Evolutionary conservation across 2,888 invertebrate species (phyloP), one percentile per base, ranked within the genome.

Genomic region (Pemphredon lugubris): DNA sequence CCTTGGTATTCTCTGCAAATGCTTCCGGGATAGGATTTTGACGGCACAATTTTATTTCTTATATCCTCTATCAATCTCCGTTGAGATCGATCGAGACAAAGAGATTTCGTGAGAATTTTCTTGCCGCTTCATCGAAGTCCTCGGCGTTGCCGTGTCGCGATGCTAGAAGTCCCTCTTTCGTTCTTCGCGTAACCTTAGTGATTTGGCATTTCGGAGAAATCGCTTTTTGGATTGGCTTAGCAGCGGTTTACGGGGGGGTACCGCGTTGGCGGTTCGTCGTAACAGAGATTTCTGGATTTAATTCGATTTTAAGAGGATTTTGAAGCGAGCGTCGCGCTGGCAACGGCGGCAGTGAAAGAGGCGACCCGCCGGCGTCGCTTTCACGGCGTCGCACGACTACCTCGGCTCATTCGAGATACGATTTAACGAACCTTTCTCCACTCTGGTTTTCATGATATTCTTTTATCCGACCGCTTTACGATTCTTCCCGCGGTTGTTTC

Each of bases 281-380:
- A 16, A 1, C 9, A n/a, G 5, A 39, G n/a, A 42, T 65, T 59
- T 40, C 13, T 30, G 1, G n/a, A 51, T 44, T 59, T 45, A 14
- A 7, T 16, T 53, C 45, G 32, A 55, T 55, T 42, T 51, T 21
- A 34, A 51, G 21, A 11, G 40, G 39, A 65, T 66, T 71, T 60
- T 40, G 21, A 14, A 42, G 14, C 55, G 21, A 23, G 21, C 54
- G 61, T 55, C 71, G 65, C 58, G 32, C 65, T 66, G 74, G 75
- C 75, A 76, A 72, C 73, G 60, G 60, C 60, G 61, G 53, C 67
- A 71, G 74, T 71, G 75, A 76, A 76, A 75, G 75, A 76, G 72
- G 45, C 72, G 73, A 67, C 60, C 65, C 72, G 75, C 32, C 61
- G 73, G 73, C 75, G 75, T 75, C 75, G 75, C 75, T 76, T 76